Evolutionary conservation across 2,888 invertebrate species (phyloP), one percentile per base, ranked within the genome.

Genomic region (Acrobasis consociella): DNA sequence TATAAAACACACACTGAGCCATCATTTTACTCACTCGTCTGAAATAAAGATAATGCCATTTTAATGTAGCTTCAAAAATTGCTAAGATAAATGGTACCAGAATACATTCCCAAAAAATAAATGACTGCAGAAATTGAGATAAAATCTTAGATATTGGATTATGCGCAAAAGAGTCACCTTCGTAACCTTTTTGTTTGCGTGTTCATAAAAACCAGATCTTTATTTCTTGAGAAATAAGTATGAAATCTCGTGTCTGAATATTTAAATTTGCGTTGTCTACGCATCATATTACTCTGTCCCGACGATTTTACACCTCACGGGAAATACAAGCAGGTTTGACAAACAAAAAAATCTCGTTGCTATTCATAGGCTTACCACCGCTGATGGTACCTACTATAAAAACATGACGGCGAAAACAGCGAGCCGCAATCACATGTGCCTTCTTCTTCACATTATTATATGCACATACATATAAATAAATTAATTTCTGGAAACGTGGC

Each of bases 331-430:
- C 46, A 58, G 49, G 58, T 59, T 59, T 17, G 49, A 49, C 59
- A 59, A 22, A 50, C 49, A 59, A 59, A 59, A n/a, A 52, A 59
- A 59, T 50, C 31, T 50, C 31, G 37, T 59, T 50, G 50, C 50
- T 59, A 55, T 55, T 62, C 52, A 60, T 53, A 52, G 60, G 60
- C 52, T 52, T 22, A 52, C 60, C 50, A 46, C 60, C 31, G 51
- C 46, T 50, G 53, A 60, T 53, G 52, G 46, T 13, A 60, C 50
- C 17, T 2, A 60, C 51, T 53, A 31, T 46, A 53, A 51, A 52
- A 52, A 46, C 52, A 60, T 50, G 59, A 13, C 38, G 22, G 31
- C 5, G 53, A 37, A 53, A 53, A 15, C 38, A 9, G 38, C 53
- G 9, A 53, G 15, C 7, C 38, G 46, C n/a, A 46, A n/a, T 38